Base-by-base conservation (phyloP, 2,888 invertebrate species). In the Helleia helle region DNA sequence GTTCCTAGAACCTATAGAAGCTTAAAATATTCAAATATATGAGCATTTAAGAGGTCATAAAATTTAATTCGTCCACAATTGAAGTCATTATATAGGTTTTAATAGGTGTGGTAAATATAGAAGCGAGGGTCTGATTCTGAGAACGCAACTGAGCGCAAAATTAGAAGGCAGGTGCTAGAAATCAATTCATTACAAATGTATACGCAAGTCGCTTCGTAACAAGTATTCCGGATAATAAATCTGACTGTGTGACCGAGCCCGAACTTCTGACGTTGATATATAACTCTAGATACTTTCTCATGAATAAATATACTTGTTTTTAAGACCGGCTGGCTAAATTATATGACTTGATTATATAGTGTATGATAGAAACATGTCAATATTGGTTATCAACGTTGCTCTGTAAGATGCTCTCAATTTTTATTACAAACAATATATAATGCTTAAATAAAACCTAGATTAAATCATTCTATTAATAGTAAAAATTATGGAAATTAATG, bases 161-260 rank as follows among this genome's bases (percentile, higher is more conserved):
- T 18, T 18, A 13, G 28, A 18, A 5, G 30, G 22, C 38, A 38
- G 38, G 38, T 38, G 38, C 22, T 38, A 22, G 22, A 18, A 38
- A 38, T 29, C 28, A 38, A 22, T 29, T 22, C 18, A 29, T 38
- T 22, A 38, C 9, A 17, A 38, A 17, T 27, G 18, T 18, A 18
- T 22, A 14, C 25, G 13, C 36, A 26, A 11, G 26, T 26, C 26
- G 26, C 6, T 24, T 13, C 25, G 18, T 18, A 22, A 9, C 22
- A 22, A 29, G 4, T 18, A 29, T 17, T 39, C 28, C 29, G 3
- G 29, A 14, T 18, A 27, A 18, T 38, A 34, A 34, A 34, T 34
- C 22, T 30, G 30, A 30, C 34, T 8, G 17, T 17, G 34, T 11
- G 22, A 34, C 12, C 34, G 34, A 4, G 12, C 34, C 34, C 34